Percentiles rank a stretch among this genome's conserved stretches.
Conservation (phyloP, 2,888 invertebrate species). For the Oxycera nigricornis region DNA sequence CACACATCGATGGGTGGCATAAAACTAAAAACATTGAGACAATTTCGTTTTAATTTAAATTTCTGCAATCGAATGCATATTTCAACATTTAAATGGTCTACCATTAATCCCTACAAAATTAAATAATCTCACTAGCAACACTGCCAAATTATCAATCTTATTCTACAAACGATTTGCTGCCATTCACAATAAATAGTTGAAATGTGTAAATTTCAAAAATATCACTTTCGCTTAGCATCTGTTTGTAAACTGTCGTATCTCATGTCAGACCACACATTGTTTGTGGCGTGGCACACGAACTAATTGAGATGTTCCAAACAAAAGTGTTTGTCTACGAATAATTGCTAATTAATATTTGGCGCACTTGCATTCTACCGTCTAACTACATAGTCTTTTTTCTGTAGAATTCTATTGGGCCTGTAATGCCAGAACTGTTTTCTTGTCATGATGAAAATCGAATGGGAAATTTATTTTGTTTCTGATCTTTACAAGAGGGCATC, state of each 20-base stretch:
- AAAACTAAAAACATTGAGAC: too few relatives aligned
- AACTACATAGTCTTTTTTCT: not conserved
- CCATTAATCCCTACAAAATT: not conserved
- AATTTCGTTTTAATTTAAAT: too few relatives aligned
- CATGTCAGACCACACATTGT: conserved; percentile 35
- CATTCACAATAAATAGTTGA: conserved; percentile 8
- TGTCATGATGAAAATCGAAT: not conserved
- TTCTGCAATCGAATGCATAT: too few relatives aligned
- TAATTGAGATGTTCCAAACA: conserved; percentile 30
- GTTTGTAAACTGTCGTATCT: not conserved
- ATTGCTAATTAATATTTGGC: conserved; percentile 25
- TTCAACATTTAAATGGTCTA: not conserved
- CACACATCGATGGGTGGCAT: too few relatives aligned
- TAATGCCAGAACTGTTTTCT: not conserved
- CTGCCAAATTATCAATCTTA: conserved; percentile 13
- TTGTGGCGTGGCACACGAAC: conserved; percentile 5
- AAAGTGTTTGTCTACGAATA: conserved; percentile 17
- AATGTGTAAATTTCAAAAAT: conserved; percentile 7
- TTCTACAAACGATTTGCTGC: not conserved
- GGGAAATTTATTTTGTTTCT: not conserved
- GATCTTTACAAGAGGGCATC: not conserved
- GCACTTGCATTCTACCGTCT: not conserved
- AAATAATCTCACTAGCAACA: not conserved
- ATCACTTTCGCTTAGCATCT: conserved; percentile 5
- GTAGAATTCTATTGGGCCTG: not conserved